Conservation (phyloP, 2,797 vertebrate species). For the Columba guinea region DNA sequence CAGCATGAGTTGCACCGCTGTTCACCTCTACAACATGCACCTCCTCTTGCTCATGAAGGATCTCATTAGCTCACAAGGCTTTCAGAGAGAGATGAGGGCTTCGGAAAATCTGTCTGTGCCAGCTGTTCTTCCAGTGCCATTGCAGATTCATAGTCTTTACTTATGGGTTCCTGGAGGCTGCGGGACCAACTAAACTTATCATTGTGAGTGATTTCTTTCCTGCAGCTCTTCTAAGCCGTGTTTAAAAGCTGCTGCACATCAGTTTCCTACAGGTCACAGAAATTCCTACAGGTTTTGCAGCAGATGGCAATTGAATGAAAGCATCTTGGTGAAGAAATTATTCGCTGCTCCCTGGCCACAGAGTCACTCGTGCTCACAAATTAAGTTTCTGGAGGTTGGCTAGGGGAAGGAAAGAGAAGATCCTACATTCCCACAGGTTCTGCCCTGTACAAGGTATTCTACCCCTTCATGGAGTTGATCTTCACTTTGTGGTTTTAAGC, state of each 20-base stretch:
- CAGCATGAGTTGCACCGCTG: background rate
- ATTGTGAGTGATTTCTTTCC: slow-evolving; percentile 50
- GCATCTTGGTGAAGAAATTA: background rate
- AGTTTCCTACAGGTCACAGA: slow-evolving; percentile 11
- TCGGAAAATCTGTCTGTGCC: background rate
- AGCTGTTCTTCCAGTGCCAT: background rate
- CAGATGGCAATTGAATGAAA: slow-evolving; percentile 40
- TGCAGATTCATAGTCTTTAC: slow-evolving; percentile 2
- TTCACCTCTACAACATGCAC: background rate
- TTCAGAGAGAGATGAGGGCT: background rate
- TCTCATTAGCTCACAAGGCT: background rate
- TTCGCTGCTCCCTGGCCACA: background rate
- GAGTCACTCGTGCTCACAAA: background rate
- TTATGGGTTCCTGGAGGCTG: background rate
- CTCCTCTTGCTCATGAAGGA: background rate
- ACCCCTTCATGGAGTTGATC: background rate
- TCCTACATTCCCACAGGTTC: background rate
- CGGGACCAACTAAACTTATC: slow-evolving; percentile 20
- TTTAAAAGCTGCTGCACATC: background rate
- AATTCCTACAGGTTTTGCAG: slow-evolving; percentile 56
- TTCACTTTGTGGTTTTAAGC: background rate
- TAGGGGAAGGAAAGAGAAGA: background rate
- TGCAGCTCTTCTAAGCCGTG: slow-evolving; percentile 31
- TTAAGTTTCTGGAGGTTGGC: background rate
- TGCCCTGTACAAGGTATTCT: background rate